Evolutionary conservation across 2,888 invertebrate species (phyloP), one percentile per base, ranked within the genome.

Genomic region (Eulithis prunata): DNA sequence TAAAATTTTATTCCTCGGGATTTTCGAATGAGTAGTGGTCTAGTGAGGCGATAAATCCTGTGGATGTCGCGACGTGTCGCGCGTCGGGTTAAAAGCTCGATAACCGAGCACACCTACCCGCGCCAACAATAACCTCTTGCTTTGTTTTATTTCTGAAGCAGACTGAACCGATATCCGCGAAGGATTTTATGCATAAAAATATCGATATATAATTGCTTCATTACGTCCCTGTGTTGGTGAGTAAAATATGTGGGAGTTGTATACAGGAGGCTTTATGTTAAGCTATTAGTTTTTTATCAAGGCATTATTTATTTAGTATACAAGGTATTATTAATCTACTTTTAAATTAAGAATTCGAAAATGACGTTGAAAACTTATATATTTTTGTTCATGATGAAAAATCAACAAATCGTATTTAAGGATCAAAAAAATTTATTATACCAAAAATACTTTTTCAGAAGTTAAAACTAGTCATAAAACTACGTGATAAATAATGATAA

Each of bases 121-220:
- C 80, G 86, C 87, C 89, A 92, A 93, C 92, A 93, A 92, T 92
- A 91, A 90, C 88, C 88, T 81, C 80, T 77, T 71, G 83, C 86
- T 89, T 91, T 91, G 90, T 90, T 91, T 93, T 92, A 90, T 91
- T 93, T 92, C 81, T 82, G 81, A 82, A 76, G 84, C 82, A 79
- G 82, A 77, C 84, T 84, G 85, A 81, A 88, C 87, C 88, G 90
- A 90, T 90, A 90, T 88, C 89, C 89, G 84, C 90, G 87, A 88
- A 90, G 90, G 88, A 90, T 93, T 91, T 92, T 92, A 92, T 92
- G 93, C 92, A 92, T 90, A 92, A 92, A 93, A 92, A 92, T 93
- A 93, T 92, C 92, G 93, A 92, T 93, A 91, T 93, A 93, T 93
- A 93, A 93, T 93, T 93, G 93, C 93, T 93, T 93, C 93, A 93